Percentiles rank a stretch among this genome's conserved stretches.
Evolutionary conservation across 2,888 invertebrate genomes (phyloP).

Genomic region (Aromia moschata): DNA sequence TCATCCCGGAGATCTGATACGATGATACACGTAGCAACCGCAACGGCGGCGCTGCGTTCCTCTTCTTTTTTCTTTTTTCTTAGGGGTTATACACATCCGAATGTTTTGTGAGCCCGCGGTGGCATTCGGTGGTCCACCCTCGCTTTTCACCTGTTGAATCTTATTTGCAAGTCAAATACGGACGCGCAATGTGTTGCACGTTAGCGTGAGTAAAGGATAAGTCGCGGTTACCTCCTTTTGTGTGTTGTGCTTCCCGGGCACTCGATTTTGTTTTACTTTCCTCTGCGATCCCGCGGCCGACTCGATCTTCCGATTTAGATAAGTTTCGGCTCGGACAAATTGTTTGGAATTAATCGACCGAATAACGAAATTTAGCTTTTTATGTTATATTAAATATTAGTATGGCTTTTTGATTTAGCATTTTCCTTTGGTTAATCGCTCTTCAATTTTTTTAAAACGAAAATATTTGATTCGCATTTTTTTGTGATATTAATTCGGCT

Average conservation of each 20-base stretch:
- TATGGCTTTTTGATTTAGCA: too few species aligned
- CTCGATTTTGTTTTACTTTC: slow-evolving; percentile 24
- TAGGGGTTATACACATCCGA: slow-evolving; percentile 37
- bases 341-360: slow-evolving; percentile 3
- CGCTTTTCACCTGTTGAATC: slow-evolving; percentile 57
- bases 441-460: too few species aligned
- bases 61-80: slow-evolving; percentile 30
- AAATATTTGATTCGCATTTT: too few species aligned
- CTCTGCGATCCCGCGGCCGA: slow-evolving; percentile 4
- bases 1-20: slow-evolving; percentile 41
- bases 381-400: too few species aligned
- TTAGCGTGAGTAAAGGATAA: slow-evolving; percentile 39
- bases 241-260: neutral
- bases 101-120: slow-evolving; percentile 45
- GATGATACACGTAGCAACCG: slow-evolving; percentile 39
- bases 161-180: slow-evolving; percentile 54
- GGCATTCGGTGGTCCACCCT: slow-evolving; percentile 52
- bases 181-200: slow-evolving; percentile 44
- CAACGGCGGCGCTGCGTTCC: slow-evolving; percentile 27
- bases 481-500: too few species aligned
- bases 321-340: slow-evolving; percentile 11
- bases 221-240: slow-evolving; percentile 29
- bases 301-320: slow-evolving; percentile 9
- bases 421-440: too few species aligned
- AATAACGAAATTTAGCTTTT: too few species aligned